A percentile compares a stretch with the other conserved stretches of the same genome.
phyloP scores from a whole-genome alignment of 2,888 invertebrate species.

The Polyommatus iphigenia region DNA sequence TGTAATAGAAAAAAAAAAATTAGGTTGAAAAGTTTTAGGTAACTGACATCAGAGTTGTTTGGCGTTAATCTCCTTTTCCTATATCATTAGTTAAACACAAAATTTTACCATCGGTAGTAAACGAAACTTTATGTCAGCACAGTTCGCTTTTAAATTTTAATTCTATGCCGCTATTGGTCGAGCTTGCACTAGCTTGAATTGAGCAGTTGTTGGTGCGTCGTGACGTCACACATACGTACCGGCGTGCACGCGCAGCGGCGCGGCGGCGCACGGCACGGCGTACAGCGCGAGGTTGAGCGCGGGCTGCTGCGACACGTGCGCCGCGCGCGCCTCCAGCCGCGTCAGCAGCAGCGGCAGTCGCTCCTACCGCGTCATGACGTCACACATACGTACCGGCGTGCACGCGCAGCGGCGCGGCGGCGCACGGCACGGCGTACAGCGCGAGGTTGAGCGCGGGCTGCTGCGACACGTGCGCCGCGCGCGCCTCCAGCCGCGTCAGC shows the following conservation, averaged over 20 bases:
- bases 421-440: constrained; percentile 89
- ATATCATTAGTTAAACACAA: no score
- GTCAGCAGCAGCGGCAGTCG: constrained; percentile 91
- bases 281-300: constrained; percentile 93
- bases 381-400: constrained; percentile 81
- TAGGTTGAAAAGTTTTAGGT: no score
- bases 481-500: constrained; percentile 92
- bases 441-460: constrained; percentile 92
- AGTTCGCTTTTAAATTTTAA: no score
- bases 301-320: constrained; percentile 90
- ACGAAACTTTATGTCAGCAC: no score
- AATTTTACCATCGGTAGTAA: no score
- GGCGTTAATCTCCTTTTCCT: no score
- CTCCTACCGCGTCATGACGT: constrained; percentile 81
- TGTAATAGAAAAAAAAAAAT: no score
- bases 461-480: constrained; percentile 90
- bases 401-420: constrained; percentile 81
- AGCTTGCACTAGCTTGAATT: no score
- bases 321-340: constrained; percentile 91
- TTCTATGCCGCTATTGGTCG: no score
- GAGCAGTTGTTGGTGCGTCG: neutral
- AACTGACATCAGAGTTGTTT: no score
- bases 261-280: constrained; percentile 85
- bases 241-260: constrained; percentile 78
- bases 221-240: constrained; percentile 81